Conservation (phyloP, 2,888 invertebrate genomes). For the Onchidella celtica region DNA sequence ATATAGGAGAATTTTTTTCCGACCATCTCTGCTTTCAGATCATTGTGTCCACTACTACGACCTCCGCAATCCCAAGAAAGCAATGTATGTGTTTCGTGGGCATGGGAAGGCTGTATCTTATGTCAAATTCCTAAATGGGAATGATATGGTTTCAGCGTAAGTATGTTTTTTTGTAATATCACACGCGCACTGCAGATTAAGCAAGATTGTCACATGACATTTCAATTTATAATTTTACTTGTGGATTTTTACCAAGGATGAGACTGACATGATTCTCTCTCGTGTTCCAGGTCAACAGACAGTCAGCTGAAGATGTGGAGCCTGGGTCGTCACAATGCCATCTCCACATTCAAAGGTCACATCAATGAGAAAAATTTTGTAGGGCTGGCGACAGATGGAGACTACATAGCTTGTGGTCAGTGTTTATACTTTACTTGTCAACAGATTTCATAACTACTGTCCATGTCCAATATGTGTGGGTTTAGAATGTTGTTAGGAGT, state of each 20-base stretch:
- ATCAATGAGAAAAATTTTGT: constrained; percentile 98
- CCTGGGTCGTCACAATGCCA: constrained; percentile 87
- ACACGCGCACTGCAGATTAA: too few species aligned
- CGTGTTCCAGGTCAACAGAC: constrained; percentile 87
- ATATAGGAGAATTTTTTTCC: too few species aligned
- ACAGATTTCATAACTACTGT: too few species aligned
- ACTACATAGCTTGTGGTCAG: constrained; percentile 93
- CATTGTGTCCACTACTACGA: constrained; percentile 98
- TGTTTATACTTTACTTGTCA: too few species aligned
- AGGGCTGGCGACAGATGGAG: constrained; percentile 93
- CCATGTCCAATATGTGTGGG: too few species aligned
- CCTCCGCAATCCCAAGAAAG: constrained; percentile 89
- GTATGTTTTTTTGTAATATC: too few species aligned
- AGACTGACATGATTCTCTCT: too few species aligned
- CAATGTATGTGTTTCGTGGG: constrained; percentile 91
- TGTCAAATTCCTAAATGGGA: constrained; percentile 92
- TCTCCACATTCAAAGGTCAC: constrained; percentile 93
- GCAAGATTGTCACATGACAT: too few species aligned
- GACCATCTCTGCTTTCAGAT: constrained; percentile 83
- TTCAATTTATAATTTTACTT: too few species aligned
- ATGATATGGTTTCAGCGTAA: constrained; percentile 91
- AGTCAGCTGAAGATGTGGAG: constrained; percentile 95
- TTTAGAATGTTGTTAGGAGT: too few species aligned
- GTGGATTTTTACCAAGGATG: too few species aligned
- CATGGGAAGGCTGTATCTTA: constrained; percentile 97